These are phyloP conservation scores for Diadumene lineata DNA, from an alignment of 92 coral and sea anemone species.

Conservation along the genomic window DNA sequence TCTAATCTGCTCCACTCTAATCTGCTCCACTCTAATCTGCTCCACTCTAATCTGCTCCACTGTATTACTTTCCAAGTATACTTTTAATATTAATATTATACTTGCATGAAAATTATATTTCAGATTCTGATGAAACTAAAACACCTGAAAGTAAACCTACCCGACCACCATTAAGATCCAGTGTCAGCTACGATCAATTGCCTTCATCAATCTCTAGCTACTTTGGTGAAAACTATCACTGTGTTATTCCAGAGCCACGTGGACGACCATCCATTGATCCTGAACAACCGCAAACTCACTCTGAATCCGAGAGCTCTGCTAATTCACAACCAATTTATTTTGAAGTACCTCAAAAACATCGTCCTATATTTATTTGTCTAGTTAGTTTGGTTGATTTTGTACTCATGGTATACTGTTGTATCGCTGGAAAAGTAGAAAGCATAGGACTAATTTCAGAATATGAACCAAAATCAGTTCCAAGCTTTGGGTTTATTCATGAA, in stretches of 20 bases:
- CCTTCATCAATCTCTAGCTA: conserved; percentile 55
- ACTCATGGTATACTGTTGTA: conserved; percentile 54
- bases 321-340: conserved; percentile 3
- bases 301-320: not conserved
- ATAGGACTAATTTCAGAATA: conserved; percentile 36
- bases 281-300: not conserved
- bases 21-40: not conserved
- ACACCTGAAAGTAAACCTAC: conserved; percentile 9
- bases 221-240: conserved; percentile 66
- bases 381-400: conserved; percentile 53
- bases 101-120: not conserved
- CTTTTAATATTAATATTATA: too few relatives aligned
- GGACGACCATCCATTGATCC: not conserved
- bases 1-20: not conserved
- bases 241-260: conserved; percentile 14
- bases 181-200: conserved; percentile 55
- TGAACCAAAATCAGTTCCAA: conserved; percentile 7
- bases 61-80: not conserved
- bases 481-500: conserved; percentile 54
- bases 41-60: not conserved
- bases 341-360: conserved; percentile 12
- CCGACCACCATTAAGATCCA: conserved; percentile 7
- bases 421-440: conserved; percentile 56
- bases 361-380: conserved; percentile 53
- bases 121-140: conserved; percentile 6